Base-by-base conservation (phyloP, 2,113 vertebrate genomes). In the Cyanoderma ruficeps region DNA sequence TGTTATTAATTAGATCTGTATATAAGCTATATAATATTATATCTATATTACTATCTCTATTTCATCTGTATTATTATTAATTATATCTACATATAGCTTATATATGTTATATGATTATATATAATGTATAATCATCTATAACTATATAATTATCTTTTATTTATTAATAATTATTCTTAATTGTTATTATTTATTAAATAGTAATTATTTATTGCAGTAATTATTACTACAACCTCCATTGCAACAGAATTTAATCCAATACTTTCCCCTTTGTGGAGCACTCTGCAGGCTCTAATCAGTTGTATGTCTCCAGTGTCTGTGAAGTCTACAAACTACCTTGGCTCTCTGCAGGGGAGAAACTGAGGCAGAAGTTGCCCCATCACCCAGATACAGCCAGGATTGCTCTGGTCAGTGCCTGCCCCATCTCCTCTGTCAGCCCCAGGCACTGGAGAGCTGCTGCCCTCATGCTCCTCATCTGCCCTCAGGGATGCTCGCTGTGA, bases 281-380 rank as follows among this genome's bases (percentile, higher is more conserved):
- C 28, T 63, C 47, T 64, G 39, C 15, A 74, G 39, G 39, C 50
- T 30, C 41, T 46, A 14, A 27, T 21, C 50, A 15, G n/a, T 10
- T 13, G 21, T 50, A 13, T 13, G 6, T 11, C 39, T 33, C 35
- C 68, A 23, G 30, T 24, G 28, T 5, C 41, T 46, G 1, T 33
- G 19, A 60, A 35, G 25, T 5, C 8, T 1, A n/a, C 20, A 39
- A 31, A 37, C 25, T 7, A 13, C 31, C 27, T 57, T 5, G 0
- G 2, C 8, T 7, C 22, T 59, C 44, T 63, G 72, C 68, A 83
- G 67, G 23, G 9, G 35, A 28, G 61, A 44, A 74, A 44, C 50
- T 19, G 60, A 83, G 65, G 35, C 49, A 22, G 44, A 25, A 35
- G 22, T 5, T 53, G 18, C 27, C 46, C 3, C 12, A 25, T 60